Base-by-base conservation (phyloP, 2,113 vertebrate species). In the Gopherus evgoodei region DNA sequence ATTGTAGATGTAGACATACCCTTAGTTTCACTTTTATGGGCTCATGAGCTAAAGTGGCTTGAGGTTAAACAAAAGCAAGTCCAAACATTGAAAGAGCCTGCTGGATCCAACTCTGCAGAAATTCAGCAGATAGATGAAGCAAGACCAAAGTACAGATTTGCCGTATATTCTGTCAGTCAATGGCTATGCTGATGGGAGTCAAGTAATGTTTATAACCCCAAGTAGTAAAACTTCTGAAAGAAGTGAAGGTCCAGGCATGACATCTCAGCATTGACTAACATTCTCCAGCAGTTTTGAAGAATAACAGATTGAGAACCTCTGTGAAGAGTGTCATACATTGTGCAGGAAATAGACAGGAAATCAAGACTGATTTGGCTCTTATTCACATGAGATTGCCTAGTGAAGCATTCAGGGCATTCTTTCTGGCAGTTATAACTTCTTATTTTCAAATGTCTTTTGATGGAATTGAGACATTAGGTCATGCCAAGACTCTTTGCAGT, bases 101-200 rank as follows among this genome's bases (percentile, higher is more conserved):
- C 69, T 75, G 21, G 38, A n/a, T 35, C 65, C 14, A 9, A 21
- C 17, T 21, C 31, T 6, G n/a, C 65, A 72, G 65, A 72, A 72
- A n/a, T 35, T 35, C 65, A 38, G 65, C 17, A 38, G 65, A 7
- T 0, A 5, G 75, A 62, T 59, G 38, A 8, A 1, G 21, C 8
- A 25, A 12, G 21, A 11, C 3, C 14, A 4, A 1, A 29, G 54
- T 11, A 1, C 8, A 57, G 7, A 0, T 3, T 2, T 1, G 42
- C 21, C 47, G 75, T 3, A 0, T 11, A 5, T 0, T 47, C 0
- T 2, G 8, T 21, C 72, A 62, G 78, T 44, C 59, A 25, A 38
- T 25, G 17, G 7, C 72, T 19, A 9, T 4, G 56, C 85, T 6
- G 1, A 0, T 29, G 78, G 54, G 80, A n/a, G 85, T 44, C 59